phyloP scores from a whole-genome alignment of 2,888 invertebrate species.

The Acanthosepion pharaonis region DNA sequence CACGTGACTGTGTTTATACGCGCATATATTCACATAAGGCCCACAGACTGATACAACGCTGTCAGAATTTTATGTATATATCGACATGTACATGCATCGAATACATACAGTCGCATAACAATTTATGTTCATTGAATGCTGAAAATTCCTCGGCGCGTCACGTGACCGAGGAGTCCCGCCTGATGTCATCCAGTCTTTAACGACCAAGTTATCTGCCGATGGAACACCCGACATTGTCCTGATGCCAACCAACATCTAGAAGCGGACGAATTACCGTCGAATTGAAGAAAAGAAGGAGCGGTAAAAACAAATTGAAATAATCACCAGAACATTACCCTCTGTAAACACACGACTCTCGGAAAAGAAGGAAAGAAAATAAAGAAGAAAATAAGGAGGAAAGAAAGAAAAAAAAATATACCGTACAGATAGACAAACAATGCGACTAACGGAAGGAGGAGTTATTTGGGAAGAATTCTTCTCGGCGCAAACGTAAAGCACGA shows the following conservation, averaged over 20 bases:
- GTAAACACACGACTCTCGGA: not conserved
- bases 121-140: not conserved
- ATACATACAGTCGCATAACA: too few relatives aligned
- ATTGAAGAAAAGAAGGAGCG: not conserved
- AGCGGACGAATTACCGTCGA: not conserved
- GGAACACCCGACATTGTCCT: conserved; percentile 34
- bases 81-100: not conserved
- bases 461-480: conserved; percentile 25
- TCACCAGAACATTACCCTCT: not conserved
- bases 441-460: not conserved
- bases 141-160: not conserved
- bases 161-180: not conserved
- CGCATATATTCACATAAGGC: not conserved
- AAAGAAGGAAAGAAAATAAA: not conserved
- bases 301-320: conserved; percentile 7
- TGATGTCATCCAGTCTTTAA: not conserved
- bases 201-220: not conserved
- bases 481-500: conserved; percentile 34
- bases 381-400: not conserved
- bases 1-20: not conserved
- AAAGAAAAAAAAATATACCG: not conserved
- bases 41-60: too few relatives aligned
- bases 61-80: not conserved
- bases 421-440: not conserved
- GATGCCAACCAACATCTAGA: not conserved